phyloP scores from a whole-genome alignment of 2,888 invertebrate species.

The Nudaria mundana region DNA sequence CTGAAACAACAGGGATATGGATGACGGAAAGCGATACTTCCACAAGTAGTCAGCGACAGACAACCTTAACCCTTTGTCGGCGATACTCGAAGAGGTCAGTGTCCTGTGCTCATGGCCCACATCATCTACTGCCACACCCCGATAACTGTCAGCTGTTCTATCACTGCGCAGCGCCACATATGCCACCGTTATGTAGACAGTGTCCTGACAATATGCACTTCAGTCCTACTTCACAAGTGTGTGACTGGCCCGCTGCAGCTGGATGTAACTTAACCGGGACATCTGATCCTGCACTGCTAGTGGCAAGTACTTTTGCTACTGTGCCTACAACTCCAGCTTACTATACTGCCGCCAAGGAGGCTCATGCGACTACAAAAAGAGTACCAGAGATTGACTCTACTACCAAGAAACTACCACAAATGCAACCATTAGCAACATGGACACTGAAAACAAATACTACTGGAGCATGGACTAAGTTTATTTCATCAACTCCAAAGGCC shows the following conservation, averaged over 20 bases:
- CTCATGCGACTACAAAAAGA: too few relatives aligned
- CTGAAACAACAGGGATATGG: too few relatives aligned
- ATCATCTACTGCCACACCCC: not conserved
- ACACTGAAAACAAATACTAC: not conserved
- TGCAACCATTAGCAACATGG: not conserved
- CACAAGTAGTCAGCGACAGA: not conserved
- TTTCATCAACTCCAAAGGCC: too few relatives aligned
- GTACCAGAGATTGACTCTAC: too few relatives aligned
- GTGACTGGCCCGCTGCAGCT: not conserved
- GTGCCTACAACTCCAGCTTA: too few relatives aligned
- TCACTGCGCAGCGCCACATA: not conserved
- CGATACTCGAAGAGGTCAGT: not conserved
- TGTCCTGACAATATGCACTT: constrained; percentile 1
- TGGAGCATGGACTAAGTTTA: too few relatives aligned
- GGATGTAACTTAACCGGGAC: not conserved
- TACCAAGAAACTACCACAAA: not conserved
- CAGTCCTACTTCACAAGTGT: not conserved
- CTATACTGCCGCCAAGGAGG: too few relatives aligned
- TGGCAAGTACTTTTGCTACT: too few relatives aligned
- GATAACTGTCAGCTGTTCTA: not conserved
- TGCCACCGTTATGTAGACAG: constrained; percentile 28
- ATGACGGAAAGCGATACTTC: not conserved
- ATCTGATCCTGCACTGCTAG: too few relatives aligned
- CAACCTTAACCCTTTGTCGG: not conserved
- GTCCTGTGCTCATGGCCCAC: not conserved